Percentiles rank a stretch among this genome's conserved stretches.
Evolutionary conservation across 2,797 vertebrate genomes (phyloP).

Genomic region (Cetoscarus ocellatus): DNA sequence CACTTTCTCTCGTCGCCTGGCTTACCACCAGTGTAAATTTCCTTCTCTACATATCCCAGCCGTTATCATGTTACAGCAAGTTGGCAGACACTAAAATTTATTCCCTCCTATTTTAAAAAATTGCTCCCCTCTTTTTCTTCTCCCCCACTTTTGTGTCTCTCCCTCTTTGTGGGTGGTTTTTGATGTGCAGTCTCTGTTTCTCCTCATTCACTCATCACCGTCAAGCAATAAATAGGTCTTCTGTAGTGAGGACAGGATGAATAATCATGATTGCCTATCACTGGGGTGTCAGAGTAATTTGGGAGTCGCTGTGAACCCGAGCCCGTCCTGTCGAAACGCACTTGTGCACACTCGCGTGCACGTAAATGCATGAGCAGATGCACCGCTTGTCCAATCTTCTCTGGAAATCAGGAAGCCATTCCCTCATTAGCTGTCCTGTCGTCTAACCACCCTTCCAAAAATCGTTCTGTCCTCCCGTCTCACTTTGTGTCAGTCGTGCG

Average conservation of each 20-base stretch:
- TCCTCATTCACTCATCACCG: constrained; percentile 59
- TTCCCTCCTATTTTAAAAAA: constrained; percentile 64
- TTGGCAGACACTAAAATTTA: constrained; percentile 74
- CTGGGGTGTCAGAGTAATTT: constrained; percentile 71
- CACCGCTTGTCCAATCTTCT: constrained; percentile 47
- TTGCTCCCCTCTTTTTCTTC: constrained; percentile 45
- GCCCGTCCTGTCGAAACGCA: neutral
- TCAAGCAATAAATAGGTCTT: constrained; percentile 69
- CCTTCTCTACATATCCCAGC: constrained; percentile 60
- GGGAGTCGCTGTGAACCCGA: constrained; percentile 51
- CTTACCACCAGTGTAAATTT: constrained; percentile 63
- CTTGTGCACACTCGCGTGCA: constrained; percentile 20
- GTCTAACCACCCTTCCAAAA: constrained; percentile 26
- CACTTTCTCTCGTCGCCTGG: constrained; percentile 40
- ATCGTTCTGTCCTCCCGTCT: constrained; percentile 18
- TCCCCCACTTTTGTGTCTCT: constrained; percentile 43
- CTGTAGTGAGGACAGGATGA: constrained; percentile 71
- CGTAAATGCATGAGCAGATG: constrained; percentile 26
- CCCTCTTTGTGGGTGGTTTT: constrained; percentile 75
- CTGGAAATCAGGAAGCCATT: constrained; percentile 57
- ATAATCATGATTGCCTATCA: constrained; percentile 76
- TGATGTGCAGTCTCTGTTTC: constrained; percentile 60
- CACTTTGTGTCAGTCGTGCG: constrained; percentile 27
- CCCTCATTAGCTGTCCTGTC: constrained; percentile 49
- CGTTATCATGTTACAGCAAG: constrained; percentile 75